phyloP scores from a whole-genome alignment of 2,113 vertebrate genomes.

The Conger conger region DNA sequence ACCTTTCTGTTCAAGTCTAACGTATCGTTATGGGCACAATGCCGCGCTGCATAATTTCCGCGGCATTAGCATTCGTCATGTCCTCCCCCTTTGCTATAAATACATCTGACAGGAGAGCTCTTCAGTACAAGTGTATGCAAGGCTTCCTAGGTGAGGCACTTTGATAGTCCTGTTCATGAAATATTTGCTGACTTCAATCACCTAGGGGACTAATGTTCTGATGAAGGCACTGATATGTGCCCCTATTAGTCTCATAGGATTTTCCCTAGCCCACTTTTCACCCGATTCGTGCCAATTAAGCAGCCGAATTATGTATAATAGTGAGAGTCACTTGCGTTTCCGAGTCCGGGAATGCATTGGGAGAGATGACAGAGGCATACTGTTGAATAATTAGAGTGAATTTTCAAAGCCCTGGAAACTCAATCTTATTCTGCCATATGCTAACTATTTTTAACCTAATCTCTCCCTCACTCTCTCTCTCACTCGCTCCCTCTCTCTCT shows the following conservation, averaged over 20 bases:
- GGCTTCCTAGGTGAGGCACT: conserved; percentile 74
- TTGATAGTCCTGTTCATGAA: conserved; percentile 77
- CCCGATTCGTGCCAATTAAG: conserved; percentile 89
- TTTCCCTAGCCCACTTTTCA: conserved; percentile 81
- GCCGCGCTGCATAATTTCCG: conserved; percentile 73
- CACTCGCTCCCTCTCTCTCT: conserved; percentile 24
- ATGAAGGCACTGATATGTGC: conserved; percentile 89
- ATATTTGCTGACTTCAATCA: conserved; percentile 88
- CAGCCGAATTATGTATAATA: conserved; percentile 96
- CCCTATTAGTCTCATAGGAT: conserved; percentile 87
- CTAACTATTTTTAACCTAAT: conserved; percentile 83
- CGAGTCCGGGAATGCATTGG: conserved; percentile 72
- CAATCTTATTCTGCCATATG: conserved; percentile 75
- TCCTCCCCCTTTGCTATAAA: conserved; percentile 72
- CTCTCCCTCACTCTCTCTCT: conserved; percentile 42
- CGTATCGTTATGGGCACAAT: conserved; percentile 70
- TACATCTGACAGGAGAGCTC: conserved; percentile 68
- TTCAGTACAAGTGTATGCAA: conserved; percentile 66
- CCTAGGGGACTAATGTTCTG: conserved; percentile 86
- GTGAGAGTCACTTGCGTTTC: conserved; percentile 83
- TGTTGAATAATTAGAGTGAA: conserved; percentile 92
- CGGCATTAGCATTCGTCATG: conserved; percentile 79
- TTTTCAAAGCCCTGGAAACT: conserved; percentile 82
- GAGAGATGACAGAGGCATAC: conserved; percentile 84
- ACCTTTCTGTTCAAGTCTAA: conserved; percentile 71